Evolutionary conservation across 2,888 invertebrate genomes (phyloP), one percentile per base, ranked within the genome.

Genomic region (Caenorhabditis becei): DNA sequence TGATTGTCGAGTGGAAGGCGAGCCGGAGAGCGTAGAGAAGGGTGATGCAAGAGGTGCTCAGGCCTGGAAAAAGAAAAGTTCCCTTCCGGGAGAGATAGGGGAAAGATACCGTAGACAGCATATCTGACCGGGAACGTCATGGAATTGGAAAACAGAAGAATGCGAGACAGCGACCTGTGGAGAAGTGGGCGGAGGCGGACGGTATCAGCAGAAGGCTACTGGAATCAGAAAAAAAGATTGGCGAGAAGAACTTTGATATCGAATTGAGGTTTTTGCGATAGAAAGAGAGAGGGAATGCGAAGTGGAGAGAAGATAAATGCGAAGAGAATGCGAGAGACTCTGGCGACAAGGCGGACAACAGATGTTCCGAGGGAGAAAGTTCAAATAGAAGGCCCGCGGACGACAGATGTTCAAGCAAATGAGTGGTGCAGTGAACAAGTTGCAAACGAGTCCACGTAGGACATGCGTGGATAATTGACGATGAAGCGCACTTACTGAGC

Each of bases 1-100:
- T 70, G 56, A 84, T 82, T 26, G 84, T 84, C 0, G 81, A 72
- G 56, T 84, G 82, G 59, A 84, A 84, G 8, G 84, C 78, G n/a
- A 84, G 62, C 41, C 84, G 78, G 18, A 83, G 79, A 37, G 82
- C 75, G 53, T 84, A 84, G 47, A 84, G 69, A 44, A 80, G 59
- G 18, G 84, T 83, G 51, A 83, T 74, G 44, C 70, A 70, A 10
- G 81, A 65, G 8, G 83, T 82, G 14, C 80, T 71, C n/a, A 84
- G 37, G 0, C 58, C 84, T 84, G 47, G 32, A 80, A 69, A 49
- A 28, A 24, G 26, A n/a, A 7, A 41, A 28, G 47, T 28, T 41
- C 4, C 10, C 14, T 44, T n/a, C n/a, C 8, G 26, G 1, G 59
- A 44, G 8, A 24, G 32, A 32, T 18, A 23, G 18, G 5, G n/a